Conservation (phyloP, 2,888 invertebrate species). For the Tubiluchus corallicola region DNA sequence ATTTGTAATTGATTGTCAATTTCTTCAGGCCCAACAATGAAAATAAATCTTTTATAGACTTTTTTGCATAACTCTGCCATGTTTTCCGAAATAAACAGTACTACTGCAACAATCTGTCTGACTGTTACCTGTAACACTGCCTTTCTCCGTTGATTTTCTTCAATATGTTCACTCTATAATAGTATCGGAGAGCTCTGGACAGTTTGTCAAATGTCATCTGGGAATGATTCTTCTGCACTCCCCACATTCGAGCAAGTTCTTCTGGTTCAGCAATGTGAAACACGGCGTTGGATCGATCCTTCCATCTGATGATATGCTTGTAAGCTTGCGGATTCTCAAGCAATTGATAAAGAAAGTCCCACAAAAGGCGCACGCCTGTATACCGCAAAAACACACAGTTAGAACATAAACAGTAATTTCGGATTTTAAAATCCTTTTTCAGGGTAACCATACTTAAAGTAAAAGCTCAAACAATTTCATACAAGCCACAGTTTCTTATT, state of each 20-base stretch:
- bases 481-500: too few relatives aligned
- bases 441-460: too few relatives aligned
- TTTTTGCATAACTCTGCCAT: too few relatives aligned
- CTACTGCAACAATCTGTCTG: too few relatives aligned
- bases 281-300: slow-evolving; percentile 73
- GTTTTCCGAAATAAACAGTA: too few relatives aligned
- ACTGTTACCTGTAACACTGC: slow-evolving; percentile 93
- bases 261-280: slow-evolving; percentile 91
- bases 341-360: slow-evolving; percentile 89
- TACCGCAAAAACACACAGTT: too few relatives aligned
- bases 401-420: too few relatives aligned
- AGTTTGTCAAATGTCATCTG: slow-evolving; percentile 97
- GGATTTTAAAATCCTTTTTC: too few relatives aligned
- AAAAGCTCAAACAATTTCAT: too few relatives aligned
- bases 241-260: slow-evolving; percentile 86
- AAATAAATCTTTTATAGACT: too few relatives aligned
- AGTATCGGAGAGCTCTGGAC: slow-evolving; percentile 82
- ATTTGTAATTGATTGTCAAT: too few relatives aligned
- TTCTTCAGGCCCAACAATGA: too few relatives aligned
- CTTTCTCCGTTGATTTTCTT: slow-evolving; percentile 88
- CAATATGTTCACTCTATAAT: slow-evolving; percentile 84
- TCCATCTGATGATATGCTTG: slow-evolving; percentile 82
- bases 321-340: slow-evolving; percentile 82
- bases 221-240: slow-evolving; percentile 84
- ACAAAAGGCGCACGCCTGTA: slow-evolving; percentile 71